Conservation (phyloP, 2,888 invertebrate species). For the Agrotis ipsilon region DNA sequence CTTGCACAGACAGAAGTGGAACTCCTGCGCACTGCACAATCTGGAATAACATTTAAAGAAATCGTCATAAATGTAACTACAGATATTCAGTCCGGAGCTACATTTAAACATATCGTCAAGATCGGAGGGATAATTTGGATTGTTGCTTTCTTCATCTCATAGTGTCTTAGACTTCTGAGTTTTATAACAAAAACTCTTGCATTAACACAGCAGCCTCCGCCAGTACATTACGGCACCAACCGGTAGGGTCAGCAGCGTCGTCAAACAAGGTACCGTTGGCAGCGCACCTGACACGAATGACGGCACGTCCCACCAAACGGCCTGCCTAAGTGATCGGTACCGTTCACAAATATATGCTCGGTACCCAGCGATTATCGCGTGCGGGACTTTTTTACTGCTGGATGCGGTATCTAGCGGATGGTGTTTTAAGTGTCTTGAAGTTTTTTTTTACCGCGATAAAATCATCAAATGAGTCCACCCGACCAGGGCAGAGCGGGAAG, state of each 20-base stretch:
- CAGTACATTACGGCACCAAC: constrained; percentile 60
- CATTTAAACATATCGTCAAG: too few relatives aligned
- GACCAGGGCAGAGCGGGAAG: too few relatives aligned
- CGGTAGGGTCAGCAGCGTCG: constrained; percentile 86
- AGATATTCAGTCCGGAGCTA: too few relatives aligned
- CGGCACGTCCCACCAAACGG: constrained; percentile 83
- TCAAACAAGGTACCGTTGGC: constrained; percentile 89
- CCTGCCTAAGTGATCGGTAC: constrained; percentile 87
- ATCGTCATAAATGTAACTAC: too few relatives aligned
- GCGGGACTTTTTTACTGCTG: constrained; percentile 33
- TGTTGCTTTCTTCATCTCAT: neutral
- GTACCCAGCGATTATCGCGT: constrained; percentile 71
- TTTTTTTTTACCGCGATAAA: too few relatives aligned
- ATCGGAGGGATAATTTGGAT: neutral
- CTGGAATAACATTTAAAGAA: too few relatives aligned
- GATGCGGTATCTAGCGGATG: constrained; percentile 57
- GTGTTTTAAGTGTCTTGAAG: constrained; percentile 1
- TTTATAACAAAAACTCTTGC: neutral
- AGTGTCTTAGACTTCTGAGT: constrained; percentile 3
- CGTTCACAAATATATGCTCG: constrained; percentile 83
- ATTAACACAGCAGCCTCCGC: constrained; percentile 38
- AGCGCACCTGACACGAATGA: constrained; percentile 86
- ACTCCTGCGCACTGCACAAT: too few relatives aligned
- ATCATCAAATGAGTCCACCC: too few relatives aligned
- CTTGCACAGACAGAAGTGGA: too few relatives aligned